phyloP scores from a whole-genome alignment of 2,113 vertebrate genomes.

The Hemiprocne comata region DNA sequence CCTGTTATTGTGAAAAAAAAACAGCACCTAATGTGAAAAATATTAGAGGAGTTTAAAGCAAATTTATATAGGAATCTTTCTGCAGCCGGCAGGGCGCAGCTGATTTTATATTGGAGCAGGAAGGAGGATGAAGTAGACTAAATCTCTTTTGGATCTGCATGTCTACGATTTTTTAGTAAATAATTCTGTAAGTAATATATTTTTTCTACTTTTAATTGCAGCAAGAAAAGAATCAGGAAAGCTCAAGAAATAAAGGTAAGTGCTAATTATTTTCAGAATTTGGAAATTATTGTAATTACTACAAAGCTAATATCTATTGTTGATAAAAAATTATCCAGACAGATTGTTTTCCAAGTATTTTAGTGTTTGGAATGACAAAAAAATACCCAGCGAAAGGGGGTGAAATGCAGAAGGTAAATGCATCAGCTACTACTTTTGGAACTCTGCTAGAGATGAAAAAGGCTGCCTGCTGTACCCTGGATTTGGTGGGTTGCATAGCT shows the following conservation, averaged over 20 bases:
- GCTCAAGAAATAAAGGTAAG: conserved; percentile 79
- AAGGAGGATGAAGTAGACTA: neutral
- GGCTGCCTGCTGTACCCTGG: neutral
- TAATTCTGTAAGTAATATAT: neutral
- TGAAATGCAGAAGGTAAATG: neutral
- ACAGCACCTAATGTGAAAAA: neutral
- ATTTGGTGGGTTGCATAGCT: neutral
- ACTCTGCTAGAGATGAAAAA: neutral
- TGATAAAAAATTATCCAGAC: neutral
- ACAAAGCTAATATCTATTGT: neutral
- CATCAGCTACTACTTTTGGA: neutral
- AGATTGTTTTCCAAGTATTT: neutral
- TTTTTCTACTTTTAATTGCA: conserved; percentile 75
- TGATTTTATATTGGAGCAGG: neutral
- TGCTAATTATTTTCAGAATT: conserved; percentile 15
- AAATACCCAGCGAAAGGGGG: neutral
- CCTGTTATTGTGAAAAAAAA: neutral
- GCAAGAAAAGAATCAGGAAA: conserved; percentile 80
- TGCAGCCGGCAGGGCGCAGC: neutral
- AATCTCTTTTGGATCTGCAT: neutral
- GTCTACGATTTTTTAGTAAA: neutral
- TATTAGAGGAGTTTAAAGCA: neutral
- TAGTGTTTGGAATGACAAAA: neutral
- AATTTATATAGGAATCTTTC: neutral
- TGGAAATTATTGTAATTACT: neutral